Conservation (phyloP, 2,797 vertebrate species). For the Champsocephalus gunnari region DNA sequence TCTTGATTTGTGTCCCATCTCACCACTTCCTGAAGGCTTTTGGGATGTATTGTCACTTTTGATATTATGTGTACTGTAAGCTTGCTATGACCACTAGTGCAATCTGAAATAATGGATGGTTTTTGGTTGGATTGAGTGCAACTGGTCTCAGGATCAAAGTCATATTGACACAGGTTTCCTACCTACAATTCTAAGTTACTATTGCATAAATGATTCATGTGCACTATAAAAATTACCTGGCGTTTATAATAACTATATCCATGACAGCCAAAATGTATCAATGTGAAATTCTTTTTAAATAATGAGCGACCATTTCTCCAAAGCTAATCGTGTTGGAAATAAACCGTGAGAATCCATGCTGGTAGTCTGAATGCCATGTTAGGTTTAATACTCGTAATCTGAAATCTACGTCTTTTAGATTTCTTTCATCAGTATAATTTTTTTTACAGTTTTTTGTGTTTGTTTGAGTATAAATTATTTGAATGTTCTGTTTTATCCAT, state of each 20-base stretch:
- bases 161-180: background rate
- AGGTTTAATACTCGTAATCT: background rate
- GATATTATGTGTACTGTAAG: conserved; percentile 40
- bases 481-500: background rate
- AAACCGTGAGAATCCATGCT: background rate
- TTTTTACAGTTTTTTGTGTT: background rate
- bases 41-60: conserved; percentile 53
- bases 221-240: background rate
- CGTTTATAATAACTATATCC: background rate
- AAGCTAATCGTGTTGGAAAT: conserved; percentile 22
- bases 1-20: conserved; percentile 42
- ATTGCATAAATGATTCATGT: background rate
- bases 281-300: conserved; percentile 7
- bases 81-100: conserved; percentile 24
- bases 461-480: conserved; percentile 4
- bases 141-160: conserved; percentile 9
- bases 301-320: conserved; percentile 10
- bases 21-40: conserved; percentile 39
- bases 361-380: conserved; percentile 16
- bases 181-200: background rate
- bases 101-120: conserved; percentile 15
- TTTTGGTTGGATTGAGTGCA: conserved; percentile 13
- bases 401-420: background rate
- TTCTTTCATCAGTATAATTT: background rate
- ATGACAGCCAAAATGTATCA: background rate